Evolutionary conservation across 1,140 invertebrate species (phyloP).

Genomic region (Pteromalus puparum): DNA sequence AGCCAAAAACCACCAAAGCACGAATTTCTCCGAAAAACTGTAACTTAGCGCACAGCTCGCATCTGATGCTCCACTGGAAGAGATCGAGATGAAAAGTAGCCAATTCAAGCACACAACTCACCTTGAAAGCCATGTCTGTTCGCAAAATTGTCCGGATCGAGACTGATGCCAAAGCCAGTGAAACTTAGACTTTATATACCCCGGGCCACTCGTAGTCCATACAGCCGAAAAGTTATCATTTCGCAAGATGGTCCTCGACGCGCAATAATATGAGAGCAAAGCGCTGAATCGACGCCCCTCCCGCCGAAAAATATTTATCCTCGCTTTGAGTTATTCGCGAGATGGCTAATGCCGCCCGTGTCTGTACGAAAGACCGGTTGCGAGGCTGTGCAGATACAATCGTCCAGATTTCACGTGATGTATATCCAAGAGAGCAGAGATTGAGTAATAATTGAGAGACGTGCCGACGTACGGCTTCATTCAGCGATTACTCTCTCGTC

Average conservation of each 20-base stretch:
- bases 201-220: background rate
- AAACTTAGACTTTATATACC: slow-evolving; percentile 42
- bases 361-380: slow-evolving; percentile 17
- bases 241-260: slow-evolving; percentile 6
- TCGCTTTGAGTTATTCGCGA: background rate
- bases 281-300: background rate
- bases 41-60: no score
- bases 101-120: slow-evolving; percentile 11
- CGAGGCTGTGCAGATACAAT: background rate
- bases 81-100: no score
- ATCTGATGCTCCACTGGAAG: no score
- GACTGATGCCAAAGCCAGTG: slow-evolving; percentile 37
- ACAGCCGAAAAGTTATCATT: slow-evolving; percentile 20
- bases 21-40: background rate
- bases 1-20: no score
- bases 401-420: background rate
- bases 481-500: background rate
- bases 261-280: background rate
- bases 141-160: slow-evolving; percentile 2
- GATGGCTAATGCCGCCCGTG: slow-evolving; percentile 23
- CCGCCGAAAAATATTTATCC: slow-evolving; percentile 11
- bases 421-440: background rate
- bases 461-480: background rate
- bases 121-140: slow-evolving; percentile 48
- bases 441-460: slow-evolving; percentile 14